phyloP scores from a whole-genome alignment of 2,797 vertebrate species.

The Malurus leucopterus region DNA sequence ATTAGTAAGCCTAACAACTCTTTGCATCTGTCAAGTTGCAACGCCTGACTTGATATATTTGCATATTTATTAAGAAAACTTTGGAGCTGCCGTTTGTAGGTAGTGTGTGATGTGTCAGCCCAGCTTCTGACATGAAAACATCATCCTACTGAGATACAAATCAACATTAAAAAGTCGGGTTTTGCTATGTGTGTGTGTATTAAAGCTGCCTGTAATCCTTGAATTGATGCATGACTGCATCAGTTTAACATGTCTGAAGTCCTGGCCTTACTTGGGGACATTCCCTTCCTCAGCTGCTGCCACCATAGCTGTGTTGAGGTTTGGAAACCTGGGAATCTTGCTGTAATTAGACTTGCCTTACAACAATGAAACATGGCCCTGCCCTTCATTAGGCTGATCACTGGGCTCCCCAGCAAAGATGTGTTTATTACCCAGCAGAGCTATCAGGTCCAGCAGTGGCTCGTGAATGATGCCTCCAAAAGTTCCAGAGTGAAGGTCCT shows the following conservation, averaged over 20 bases:
- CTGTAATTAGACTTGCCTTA: neutral
- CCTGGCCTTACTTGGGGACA: neutral
- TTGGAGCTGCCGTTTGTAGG: neutral
- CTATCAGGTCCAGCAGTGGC: slow-evolving; percentile 86
- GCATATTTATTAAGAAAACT: neutral
- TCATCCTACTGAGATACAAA: neutral
- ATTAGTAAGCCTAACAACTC: neutral
- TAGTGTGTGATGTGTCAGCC: neutral
- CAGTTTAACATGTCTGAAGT: neutral
- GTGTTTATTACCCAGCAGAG: slow-evolving; percentile 80
- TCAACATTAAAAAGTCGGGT: neutral
- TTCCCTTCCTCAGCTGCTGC: neutral
- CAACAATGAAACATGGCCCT: neutral
- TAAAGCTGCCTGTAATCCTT: neutral
- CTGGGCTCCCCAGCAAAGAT: neutral
- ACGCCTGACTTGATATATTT: neutral
- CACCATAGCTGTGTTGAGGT: neutral
- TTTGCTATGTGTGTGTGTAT: accelerated
- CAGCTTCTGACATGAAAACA: neutral
- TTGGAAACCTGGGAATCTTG: neutral
- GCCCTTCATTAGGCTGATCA: neutral
- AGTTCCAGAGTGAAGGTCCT: slow-evolving; percentile 89
- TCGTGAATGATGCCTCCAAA: slow-evolving; percentile 88
- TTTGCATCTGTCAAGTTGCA: neutral
- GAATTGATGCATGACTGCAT: neutral